Evolutionary conservation across 2,888 invertebrate genomes (phyloP).

Genomic region (Alentia gelatinosa): DNA sequence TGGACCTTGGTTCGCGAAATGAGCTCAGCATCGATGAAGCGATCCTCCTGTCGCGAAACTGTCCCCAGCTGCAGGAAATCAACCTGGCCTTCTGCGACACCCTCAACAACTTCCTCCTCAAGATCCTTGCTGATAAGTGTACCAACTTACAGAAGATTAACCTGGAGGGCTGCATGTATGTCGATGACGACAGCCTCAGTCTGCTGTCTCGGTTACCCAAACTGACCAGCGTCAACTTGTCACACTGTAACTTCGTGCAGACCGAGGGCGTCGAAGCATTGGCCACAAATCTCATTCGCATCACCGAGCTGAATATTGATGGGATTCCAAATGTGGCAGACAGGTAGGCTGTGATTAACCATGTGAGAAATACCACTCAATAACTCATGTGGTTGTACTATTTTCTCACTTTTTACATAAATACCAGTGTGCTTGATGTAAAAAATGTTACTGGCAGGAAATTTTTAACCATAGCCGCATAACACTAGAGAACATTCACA

Average conservation of each 20-base stretch:
- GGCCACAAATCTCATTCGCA: slow-evolving; percentile 61
- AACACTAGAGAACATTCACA: too few relatives aligned
- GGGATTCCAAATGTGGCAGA: slow-evolving; percentile 70
- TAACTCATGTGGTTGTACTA: too few relatives aligned
- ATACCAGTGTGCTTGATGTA: too few relatives aligned
- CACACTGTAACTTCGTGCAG: slow-evolving; percentile 67
- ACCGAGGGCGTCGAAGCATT: slow-evolving; percentile 66
- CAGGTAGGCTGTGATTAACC: too few relatives aligned
- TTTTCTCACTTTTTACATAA: too few relatives aligned
- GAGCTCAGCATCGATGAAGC: slow-evolving; percentile 66
- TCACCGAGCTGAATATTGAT: slow-evolving; percentile 69
- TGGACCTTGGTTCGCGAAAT: slow-evolving; percentile 64
- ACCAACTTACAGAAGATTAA: slow-evolving; percentile 66
- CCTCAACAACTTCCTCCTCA: slow-evolving; percentile 64
- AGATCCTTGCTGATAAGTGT: slow-evolving; percentile 66
- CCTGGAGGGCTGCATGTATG: slow-evolving; percentile 69
- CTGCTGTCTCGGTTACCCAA: slow-evolving; percentile 60
- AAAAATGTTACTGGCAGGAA: too few relatives aligned
- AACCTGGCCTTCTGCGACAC: slow-evolving; percentile 70
- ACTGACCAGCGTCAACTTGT: slow-evolving; percentile 68
- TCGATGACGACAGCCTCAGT: slow-evolving; percentile 64
- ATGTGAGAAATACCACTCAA: too few relatives aligned
- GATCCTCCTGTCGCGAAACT: slow-evolving; percentile 66
- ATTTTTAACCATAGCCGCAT: too few relatives aligned
- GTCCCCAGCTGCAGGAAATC: slow-evolving; percentile 65